Conservation (phyloP, 2,888 invertebrate genomes). For the Amphimallon solstitiale region DNA sequence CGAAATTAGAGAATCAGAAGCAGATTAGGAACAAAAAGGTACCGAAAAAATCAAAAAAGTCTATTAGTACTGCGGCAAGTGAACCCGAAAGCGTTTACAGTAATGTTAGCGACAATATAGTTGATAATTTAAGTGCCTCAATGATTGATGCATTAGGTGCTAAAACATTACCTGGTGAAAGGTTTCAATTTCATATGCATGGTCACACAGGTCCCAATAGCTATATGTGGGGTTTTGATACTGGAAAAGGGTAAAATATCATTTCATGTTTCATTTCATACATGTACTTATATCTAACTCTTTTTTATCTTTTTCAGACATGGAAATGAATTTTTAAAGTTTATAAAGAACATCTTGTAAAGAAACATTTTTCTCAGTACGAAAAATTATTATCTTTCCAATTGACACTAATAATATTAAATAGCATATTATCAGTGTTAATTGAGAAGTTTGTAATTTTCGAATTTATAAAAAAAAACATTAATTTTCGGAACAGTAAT, state of each 20-base stretch:
- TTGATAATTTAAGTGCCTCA: conserved; percentile 50
- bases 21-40: conserved; percentile 62
- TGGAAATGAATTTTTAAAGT: no score
- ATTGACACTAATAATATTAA: no score
- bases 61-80: background rate
- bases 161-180: conserved; percentile 55
- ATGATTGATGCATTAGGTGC: conserved; percentile 54
- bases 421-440: no score
- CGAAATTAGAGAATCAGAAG: conserved; percentile 67
- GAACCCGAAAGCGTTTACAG: conserved; percentile 35
- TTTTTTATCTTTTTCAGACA: no score
- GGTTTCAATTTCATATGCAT: conserved; percentile 82
- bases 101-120: conserved; percentile 41
- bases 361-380: no score
- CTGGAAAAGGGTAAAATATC: conserved; percentile 78
- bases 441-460: no score
- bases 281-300: no score
- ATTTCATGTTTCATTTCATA: conserved; percentile 24
- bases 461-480: no score
- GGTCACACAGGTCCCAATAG: conserved; percentile 84
- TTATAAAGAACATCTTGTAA: no score
- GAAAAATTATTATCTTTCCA: no score
- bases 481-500: no score
- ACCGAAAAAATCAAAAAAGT: conserved; percentile 34
- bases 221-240: conserved; percentile 86